phyloP scores from a whole-genome alignment of 2,797 vertebrate genomes.

The Miichthys miiuy region DNA sequence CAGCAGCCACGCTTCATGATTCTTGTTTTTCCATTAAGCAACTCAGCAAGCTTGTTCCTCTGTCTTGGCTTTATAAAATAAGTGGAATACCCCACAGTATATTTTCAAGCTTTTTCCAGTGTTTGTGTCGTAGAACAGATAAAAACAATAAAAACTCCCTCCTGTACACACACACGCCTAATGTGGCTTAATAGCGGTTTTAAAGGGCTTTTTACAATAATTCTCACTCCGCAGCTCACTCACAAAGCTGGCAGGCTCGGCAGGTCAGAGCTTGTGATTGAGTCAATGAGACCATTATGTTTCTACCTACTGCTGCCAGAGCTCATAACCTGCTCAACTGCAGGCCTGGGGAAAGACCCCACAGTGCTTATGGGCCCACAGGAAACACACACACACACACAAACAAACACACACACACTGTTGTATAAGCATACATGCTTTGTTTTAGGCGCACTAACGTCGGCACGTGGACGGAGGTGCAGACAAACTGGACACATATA shows the following conservation, averaged over 20 bases:
- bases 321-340: slow-evolving; percentile 67
- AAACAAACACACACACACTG: slow-evolving; percentile 6
- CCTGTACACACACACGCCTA: slow-evolving; percentile 53
- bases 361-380: slow-evolving; percentile 52
- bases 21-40: slow-evolving; percentile 60
- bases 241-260: slow-evolving; percentile 71
- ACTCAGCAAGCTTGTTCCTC: slow-evolving; percentile 59
- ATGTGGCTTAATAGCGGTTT: slow-evolving; percentile 76
- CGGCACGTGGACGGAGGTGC: slow-evolving; percentile 1
- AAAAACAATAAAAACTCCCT: slow-evolving; percentile 62
- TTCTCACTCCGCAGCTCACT: slow-evolving; percentile 74
- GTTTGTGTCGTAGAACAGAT: slow-evolving; percentile 61
- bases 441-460: slow-evolving; percentile 7
- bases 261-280: slow-evolving; percentile 69
- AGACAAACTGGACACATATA: background rate
- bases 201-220: slow-evolving; percentile 81
- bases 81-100: slow-evolving; percentile 40
- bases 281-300: slow-evolving; percentile 81
- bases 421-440: background rate
- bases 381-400: slow-evolving; percentile 36
- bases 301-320: slow-evolving; percentile 64
- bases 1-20: slow-evolving; percentile 48
- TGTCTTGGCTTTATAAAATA: slow-evolving; percentile 56
- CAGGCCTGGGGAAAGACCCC: slow-evolving; percentile 52
- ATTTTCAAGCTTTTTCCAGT: slow-evolving; percentile 55